Conservation (phyloP, 2,113 vertebrate species). For the Campylorhamphus procurvoides region DNA sequence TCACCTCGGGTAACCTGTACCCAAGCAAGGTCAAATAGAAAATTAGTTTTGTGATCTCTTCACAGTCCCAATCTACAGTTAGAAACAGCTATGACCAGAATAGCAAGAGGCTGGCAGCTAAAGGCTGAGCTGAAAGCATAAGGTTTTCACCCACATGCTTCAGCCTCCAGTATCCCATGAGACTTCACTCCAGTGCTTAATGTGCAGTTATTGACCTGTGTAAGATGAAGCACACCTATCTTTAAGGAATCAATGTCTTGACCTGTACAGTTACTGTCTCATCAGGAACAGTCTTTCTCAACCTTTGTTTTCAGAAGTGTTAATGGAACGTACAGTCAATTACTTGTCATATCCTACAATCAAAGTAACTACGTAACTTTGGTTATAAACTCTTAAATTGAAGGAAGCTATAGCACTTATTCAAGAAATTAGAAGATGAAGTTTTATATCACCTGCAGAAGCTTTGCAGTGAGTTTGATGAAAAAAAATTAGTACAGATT, state of each 20-base stretch:
- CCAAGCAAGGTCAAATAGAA: background rate
- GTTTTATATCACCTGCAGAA: background rate
- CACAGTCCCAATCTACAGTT: background rate
- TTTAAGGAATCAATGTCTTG: background rate
- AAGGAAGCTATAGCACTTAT: background rate
- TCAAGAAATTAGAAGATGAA: background rate
- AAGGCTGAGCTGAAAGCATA: background rate
- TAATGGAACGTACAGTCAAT: background rate
- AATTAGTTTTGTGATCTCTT: conserved; percentile 3
- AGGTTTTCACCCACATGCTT: background rate
- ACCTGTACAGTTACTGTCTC: background rate
- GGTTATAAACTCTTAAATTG: background rate
- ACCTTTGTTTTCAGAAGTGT: background rate
- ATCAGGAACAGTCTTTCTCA: background rate
- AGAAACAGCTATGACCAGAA: background rate
- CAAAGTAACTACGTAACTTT: background rate
- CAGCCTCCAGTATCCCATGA: background rate
- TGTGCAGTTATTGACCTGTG: background rate
- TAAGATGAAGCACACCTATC: background rate
- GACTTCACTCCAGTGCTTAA: background rate
- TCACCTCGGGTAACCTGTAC: background rate
- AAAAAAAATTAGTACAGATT: background rate
- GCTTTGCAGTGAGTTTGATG: background rate
- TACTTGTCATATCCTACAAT: background rate
- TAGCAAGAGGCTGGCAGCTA: background rate